Evolutionary conservation across 30 jellyfish, hydroid and myxozoan species (phyloP), one percentile per base, ranked within the genome.

Genomic region (Catostylus mosaicus): DNA sequence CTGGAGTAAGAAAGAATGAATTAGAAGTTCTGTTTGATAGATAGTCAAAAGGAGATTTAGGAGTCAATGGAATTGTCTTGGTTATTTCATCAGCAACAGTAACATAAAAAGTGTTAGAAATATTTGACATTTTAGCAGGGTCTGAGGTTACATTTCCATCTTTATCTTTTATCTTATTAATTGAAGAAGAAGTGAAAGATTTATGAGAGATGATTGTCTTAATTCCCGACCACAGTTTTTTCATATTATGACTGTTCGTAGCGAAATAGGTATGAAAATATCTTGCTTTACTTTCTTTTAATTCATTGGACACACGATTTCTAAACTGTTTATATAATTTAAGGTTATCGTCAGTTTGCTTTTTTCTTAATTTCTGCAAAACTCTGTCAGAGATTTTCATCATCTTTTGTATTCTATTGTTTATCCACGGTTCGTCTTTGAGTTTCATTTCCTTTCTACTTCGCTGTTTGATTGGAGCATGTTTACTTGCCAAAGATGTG

Each of bases 71-170:
- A 7, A 45, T 73, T 24, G 51, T 56, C 54, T 73, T 73, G 14
- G 85, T 73, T 9, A 73, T 34, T 16, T 36, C 60, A 48, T 30
- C 12, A 6, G 73, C 57, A 23, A 45, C 85, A 35, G 2, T 56
- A 32, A 48, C n/a, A 8, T 30, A 73, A 72, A 43, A 16, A 6
- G 16, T 43, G 12, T 43, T 43, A 43, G n/a, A 43, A 8, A 77
- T 59, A 37, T 77, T 59, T 77, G 83, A 66, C 31, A 62, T 77
- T 56, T 80, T 26, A 30, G 26, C 23, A 12, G 84, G 75, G 29
- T 80, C 75, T 80, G 75, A 62, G 5, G 73, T 80, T 46, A 82
- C 66, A 68, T 82, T 80, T 27, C 84, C 90, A 52, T 65, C 75
- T 37, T 80, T 80, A 47, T 34, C 88, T 59, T 77, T 77, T 67